Base-by-base conservation (phyloP, 2,888 invertebrate genomes). In the Drosophila sordidula region DNA sequence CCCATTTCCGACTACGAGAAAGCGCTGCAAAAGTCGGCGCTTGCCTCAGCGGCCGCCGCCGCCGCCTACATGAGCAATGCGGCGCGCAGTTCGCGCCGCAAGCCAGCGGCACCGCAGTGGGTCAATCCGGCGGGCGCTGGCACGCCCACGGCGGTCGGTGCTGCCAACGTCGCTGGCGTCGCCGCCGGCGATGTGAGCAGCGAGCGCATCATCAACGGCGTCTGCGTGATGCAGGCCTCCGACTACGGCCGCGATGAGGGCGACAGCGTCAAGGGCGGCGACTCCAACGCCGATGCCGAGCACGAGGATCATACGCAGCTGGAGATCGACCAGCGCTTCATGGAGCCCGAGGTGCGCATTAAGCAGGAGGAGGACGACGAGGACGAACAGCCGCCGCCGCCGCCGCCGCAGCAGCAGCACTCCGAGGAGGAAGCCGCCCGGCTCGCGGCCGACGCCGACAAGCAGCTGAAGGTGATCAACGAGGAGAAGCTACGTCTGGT, bases 21-120 rank as follows among this genome's bases (percentile, higher is more conserved):
- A 55, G 90, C 78, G 4, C 32, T 88, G 51, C 82, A 84, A 9
- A 78, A 84, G 45, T 77, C 85, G 0, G 87, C 87, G 18, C 51
- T 89, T 14, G 84, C 87, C 50, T 84, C 80, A 5, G 78, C 83
- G 0, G 77, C 78, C 0, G 78, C 87, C 14, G 81, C 65, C 71
- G 90, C 65, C 63, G 90, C 75, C 11, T 81, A 83, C 49, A 78
- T 86, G 79, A 77, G 80, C 78, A 76, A 90, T 75, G 70, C 89
- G 58, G 70, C 87, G 63, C 64, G 89, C 49, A 73, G 88, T 32
- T 96, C 95, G 59, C 93, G 98, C 72, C 94, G 98, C 88, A 99
- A 99, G 93, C 98, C 98, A 1, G 98, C 98, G 1, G 98, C 98
- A 56, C 98, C 99, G 2, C 98, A 99, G 93, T 98, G 98, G 98